phyloP scores from a whole-genome alignment of 2,888 invertebrate genomes.

The Erannis defoliaria region DNA sequence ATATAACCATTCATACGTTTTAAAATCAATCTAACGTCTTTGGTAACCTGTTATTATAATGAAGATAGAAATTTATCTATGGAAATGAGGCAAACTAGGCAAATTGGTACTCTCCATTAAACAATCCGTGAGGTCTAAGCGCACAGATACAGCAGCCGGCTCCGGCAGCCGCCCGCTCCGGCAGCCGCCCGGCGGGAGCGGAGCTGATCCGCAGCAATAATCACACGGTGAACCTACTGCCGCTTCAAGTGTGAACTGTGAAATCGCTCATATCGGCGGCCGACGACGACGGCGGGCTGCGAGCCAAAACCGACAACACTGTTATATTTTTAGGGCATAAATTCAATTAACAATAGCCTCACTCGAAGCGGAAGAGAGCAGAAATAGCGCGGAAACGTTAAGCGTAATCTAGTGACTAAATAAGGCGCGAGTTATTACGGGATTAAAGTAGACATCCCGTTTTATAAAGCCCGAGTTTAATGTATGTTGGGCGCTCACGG shows the following conservation, averaged over 20 bases:
- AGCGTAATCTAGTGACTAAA: slow-evolving; percentile 72
- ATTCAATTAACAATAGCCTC: slow-evolving; percentile 52
- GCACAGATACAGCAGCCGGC: slow-evolving; percentile 50
- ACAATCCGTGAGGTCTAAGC: slow-evolving; percentile 35
- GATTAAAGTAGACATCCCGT: slow-evolving; percentile 72
- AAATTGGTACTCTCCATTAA: slow-evolving; percentile 7
- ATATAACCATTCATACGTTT: neutral
- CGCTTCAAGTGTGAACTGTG: slow-evolving; percentile 69
- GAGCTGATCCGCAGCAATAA: slow-evolving; percentile 66
- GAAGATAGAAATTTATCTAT: neutral
- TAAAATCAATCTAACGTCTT: neutral
- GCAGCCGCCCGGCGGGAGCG: slow-evolving; percentile 45
- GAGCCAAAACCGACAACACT: slow-evolving; percentile 49
- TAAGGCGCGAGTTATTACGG: slow-evolving; percentile 72
- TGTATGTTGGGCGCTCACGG: slow-evolving; percentile 60
- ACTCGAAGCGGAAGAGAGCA: slow-evolving; percentile 53
- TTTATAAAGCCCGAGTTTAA: slow-evolving; percentile 76
- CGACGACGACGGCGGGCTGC: slow-evolving; percentile 28
- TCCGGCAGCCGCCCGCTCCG: slow-evolving; percentile 37
- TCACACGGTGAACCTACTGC: slow-evolving; percentile 69
- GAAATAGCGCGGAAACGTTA: slow-evolving; percentile 58
- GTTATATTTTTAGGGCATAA: slow-evolving; percentile 49
- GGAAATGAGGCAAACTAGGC: neutral
- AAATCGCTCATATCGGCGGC: slow-evolving; percentile 55
- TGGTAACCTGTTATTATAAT: neutral